Evolutionary conservation across 2,888 invertebrate species (phyloP).

Genomic region (Coecobrya sp.): DNA sequence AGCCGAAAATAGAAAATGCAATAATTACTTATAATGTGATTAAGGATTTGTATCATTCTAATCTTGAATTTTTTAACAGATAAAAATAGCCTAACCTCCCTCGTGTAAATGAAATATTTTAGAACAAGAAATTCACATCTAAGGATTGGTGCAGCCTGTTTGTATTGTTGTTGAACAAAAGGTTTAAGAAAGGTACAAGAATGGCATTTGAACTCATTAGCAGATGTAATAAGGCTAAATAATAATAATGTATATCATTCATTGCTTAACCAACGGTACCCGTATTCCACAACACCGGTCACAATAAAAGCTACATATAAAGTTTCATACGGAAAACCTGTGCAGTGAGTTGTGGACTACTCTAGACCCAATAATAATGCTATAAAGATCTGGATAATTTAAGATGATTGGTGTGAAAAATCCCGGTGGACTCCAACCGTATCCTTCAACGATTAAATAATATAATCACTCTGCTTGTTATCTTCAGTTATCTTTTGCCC

Average conservation of each 20-base stretch:
- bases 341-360: slow-evolving; percentile 3
- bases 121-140: too few species aligned
- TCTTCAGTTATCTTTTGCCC: neutral
- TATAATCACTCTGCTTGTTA: neutral
- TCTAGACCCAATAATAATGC: slow-evolving; percentile 8
- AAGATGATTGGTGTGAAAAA: slow-evolving; percentile 45
- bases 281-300: neutral
- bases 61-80: too few species aligned
- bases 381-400: slow-evolving; percentile 56
- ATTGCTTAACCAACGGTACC: neutral
- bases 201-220: slow-evolving; percentile 49
- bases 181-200: neutral
- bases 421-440: neutral
- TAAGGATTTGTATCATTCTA: too few species aligned
- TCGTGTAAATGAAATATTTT: too few species aligned
- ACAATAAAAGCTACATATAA: too few species aligned
- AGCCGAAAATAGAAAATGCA: too few species aligned
- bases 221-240: neutral
- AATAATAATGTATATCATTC: neutral
- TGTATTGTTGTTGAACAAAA: too few species aligned
- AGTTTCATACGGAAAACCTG: too few species aligned
- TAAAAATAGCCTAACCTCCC: too few species aligned
- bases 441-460: neutral
- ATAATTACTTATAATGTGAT: too few species aligned
- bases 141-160: too few species aligned